Percentiles rank a stretch among this genome's conserved stretches.
These are phyloP conservation scores for Megalops atlanticus DNA, from an alignment of 2,113 vertebrate genomes.

Conservation along the genomic window DNA sequence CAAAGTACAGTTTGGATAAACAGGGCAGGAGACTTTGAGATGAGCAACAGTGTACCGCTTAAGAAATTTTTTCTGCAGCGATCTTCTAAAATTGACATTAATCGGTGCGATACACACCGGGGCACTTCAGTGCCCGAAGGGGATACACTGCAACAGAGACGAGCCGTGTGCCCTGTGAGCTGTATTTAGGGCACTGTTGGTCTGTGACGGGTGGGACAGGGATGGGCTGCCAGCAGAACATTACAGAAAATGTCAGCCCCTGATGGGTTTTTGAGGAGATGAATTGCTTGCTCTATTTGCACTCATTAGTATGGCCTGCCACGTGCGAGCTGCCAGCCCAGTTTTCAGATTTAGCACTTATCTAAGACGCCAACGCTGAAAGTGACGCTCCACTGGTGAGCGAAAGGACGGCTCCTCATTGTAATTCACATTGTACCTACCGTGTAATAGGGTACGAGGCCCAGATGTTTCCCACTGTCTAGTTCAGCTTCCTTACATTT, in stretches of 20 bases:
- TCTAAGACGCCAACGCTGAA: not conserved
- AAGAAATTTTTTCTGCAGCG: too few relatives aligned
- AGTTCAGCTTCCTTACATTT: too few relatives aligned
- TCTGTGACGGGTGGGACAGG: not conserved
- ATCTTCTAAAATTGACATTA: not conserved
- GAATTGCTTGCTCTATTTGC: slow-evolving; percentile 11
- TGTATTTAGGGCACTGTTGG: not conserved
- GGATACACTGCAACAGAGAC: not conserved
- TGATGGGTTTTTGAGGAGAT: slow-evolving; percentile 5
- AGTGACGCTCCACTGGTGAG: not conserved
- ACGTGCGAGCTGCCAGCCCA: slow-evolving; percentile 10
- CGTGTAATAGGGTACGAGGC: not conserved
- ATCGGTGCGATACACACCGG: not conserved
- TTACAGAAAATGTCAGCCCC: slow-evolving; percentile 2
- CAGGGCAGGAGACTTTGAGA: not conserved
- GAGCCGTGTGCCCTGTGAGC: not conserved
- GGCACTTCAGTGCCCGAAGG: not conserved
- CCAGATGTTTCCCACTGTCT: not conserved
- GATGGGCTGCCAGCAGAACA: slow-evolving; percentile 4
- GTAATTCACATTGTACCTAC: slow-evolving; percentile 20
- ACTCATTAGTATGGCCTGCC: slow-evolving; percentile 23
- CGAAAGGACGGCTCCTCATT: slow-evolving; percentile 15
- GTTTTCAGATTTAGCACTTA: not conserved
- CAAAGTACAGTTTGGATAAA: too few relatives aligned
- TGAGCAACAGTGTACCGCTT: too few relatives aligned